phyloP scores from a whole-genome alignment of 2,113 vertebrate species.

The Pseudorasbora parva region DNA sequence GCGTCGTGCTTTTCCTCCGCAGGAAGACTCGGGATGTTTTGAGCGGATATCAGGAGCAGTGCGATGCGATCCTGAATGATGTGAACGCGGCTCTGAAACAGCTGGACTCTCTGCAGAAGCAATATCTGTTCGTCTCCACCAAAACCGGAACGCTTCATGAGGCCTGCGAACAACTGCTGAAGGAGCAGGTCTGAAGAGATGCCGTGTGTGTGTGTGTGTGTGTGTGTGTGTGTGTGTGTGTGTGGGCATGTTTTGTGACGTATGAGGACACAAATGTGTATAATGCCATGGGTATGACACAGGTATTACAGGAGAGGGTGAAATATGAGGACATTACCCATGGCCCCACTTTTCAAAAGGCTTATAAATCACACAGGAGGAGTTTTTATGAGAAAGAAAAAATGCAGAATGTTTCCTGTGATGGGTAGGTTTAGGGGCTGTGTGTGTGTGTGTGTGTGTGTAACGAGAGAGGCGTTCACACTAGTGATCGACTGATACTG shows the following conservation, averaged over 20 bases:
- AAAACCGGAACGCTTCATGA: slow-evolving; percentile 95
- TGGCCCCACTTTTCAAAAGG: too few relatives aligned
- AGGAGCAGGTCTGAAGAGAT: slow-evolving; percentile 87
- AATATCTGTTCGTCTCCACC: slow-evolving; percentile 96
- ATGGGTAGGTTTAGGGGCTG: too few relatives aligned
- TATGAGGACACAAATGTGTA: too few relatives aligned
- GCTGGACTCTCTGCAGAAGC: slow-evolving; percentile 92
- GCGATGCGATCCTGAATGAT: slow-evolving; percentile 90
- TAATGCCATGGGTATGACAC: too few relatives aligned
- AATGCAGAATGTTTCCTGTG: too few relatives aligned
- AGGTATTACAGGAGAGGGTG: too few relatives aligned
- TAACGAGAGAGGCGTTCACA: not conserved
- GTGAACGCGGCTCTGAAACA: slow-evolving; percentile 90
- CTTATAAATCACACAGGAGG: too few relatives aligned
- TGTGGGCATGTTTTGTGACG: too few relatives aligned
- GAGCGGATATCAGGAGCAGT: slow-evolving; percentile 94
- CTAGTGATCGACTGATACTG: too few relatives aligned
- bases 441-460: not conserved
- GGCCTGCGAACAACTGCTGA: slow-evolving; percentile 95
- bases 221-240: not conserved
- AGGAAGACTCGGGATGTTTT: slow-evolving; percentile 92
- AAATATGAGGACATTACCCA: too few relatives aligned
- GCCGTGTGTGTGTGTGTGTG: not conserved
- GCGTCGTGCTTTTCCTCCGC: slow-evolving; percentile 52
- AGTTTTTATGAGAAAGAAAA: too few relatives aligned